phyloP scores from a whole-genome alignment of 2,888 invertebrate genomes.

The Eremobia ochroleuca region DNA sequence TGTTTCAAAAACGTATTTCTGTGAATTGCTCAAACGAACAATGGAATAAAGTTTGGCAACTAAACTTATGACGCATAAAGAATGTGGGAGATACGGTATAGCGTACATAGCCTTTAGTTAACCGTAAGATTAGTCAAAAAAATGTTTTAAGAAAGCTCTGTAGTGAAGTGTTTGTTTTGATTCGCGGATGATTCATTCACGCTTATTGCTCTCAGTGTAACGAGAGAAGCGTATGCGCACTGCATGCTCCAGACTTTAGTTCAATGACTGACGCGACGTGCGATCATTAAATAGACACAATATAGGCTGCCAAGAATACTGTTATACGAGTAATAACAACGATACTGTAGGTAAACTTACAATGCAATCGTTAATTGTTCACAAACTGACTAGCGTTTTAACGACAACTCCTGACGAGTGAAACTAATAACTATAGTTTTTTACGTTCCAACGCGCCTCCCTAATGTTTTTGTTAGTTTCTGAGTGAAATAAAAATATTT shows the following conservation, averaged over 20 bases:
- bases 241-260: slow-evolving; percentile 66
- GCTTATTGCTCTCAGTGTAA: slow-evolving; percentile 58
- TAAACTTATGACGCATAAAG: slow-evolving; percentile 46
- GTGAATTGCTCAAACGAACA: slow-evolving; percentile 46
- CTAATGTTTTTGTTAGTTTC: slow-evolving; percentile 30
- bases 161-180: slow-evolving; percentile 60
- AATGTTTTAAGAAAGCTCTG: slow-evolving; percentile 25
- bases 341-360: slow-evolving; percentile 42
- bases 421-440: slow-evolving; percentile 49
- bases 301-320: slow-evolving; percentile 68
- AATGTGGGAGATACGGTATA: slow-evolving; percentile 19
- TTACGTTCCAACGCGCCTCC: slow-evolving; percentile 26
- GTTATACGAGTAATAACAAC: slow-evolving; percentile 67
- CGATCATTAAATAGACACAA: slow-evolving; percentile 70
- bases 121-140: slow-evolving; percentile 7
- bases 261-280: slow-evolving; percentile 69
- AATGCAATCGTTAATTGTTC: slow-evolving; percentile 58
- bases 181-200: slow-evolving; percentile 62
- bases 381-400: slow-evolving; percentile 57
- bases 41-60: slow-evolving; percentile 51
- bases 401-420: slow-evolving; percentile 59
- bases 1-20: slow-evolving; percentile 42
- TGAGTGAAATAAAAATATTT: slow-evolving; percentile 37
- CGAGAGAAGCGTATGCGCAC: slow-evolving; percentile 54
- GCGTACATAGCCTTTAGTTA: slow-evolving; percentile 22